Conservation (phyloP, 2,113 vertebrate species). For the Heterochromis multidens region DNA sequence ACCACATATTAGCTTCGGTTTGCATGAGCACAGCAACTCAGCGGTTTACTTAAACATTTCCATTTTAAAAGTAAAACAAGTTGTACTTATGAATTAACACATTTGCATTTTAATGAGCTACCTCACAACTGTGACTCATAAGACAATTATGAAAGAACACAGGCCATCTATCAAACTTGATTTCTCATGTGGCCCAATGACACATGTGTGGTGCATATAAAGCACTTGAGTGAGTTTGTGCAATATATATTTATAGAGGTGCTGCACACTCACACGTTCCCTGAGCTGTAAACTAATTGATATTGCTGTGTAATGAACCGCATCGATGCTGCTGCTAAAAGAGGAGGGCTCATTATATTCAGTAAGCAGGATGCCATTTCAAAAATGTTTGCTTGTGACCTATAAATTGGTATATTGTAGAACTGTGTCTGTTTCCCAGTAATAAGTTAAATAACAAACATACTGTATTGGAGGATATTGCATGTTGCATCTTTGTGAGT, state of each 20-base stretch:
- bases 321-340: background rate
- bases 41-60: background rate
- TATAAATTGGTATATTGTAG: background rate
- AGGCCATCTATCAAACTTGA: background rate
- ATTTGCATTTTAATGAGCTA: conserved; percentile 53
- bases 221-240: background rate
- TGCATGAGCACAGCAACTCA: background rate
- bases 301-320: background rate
- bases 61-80: background rate
- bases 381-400: background rate
- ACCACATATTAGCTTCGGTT: background rate
- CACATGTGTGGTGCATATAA: background rate
- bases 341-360: background rate
- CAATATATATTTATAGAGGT: background rate
- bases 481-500: background rate
- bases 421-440: background rate
- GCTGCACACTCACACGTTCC: background rate
- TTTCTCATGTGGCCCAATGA: background rate
- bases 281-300: background rate
- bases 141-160: background rate
- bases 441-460: background rate
- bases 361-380: background rate
- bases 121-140: background rate
- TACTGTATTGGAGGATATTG: background rate
- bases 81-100: conserved; percentile 21